Evolutionary conservation across 2,888 invertebrate species (phyloP).

Genomic region (Nemapogon koenigi): DNA sequence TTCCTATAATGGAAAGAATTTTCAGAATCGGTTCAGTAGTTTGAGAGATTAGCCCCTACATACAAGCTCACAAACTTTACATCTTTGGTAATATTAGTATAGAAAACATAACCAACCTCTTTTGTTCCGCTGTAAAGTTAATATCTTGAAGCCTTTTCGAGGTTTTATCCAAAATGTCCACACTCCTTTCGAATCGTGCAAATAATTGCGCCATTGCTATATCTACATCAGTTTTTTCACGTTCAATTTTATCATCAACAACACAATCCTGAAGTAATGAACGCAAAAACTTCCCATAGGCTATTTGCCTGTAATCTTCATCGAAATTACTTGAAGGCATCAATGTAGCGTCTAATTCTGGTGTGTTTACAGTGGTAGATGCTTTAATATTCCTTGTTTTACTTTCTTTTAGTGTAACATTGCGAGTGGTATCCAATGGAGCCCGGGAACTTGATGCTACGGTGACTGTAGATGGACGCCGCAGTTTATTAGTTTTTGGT

Average conservation of each 20-base stretch:
- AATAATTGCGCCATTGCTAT: conserved; percentile 47
- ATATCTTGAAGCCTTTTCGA: conserved; percentile 49
- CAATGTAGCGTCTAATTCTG: conserved; percentile 27
- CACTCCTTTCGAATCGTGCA: conserved; percentile 47
- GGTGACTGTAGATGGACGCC: conserved; percentile 27
- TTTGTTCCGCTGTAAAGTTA: conserved; percentile 49
- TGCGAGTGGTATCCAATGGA: background rate
- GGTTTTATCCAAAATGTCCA: conserved; percentile 48
- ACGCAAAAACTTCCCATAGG: conserved; percentile 40
- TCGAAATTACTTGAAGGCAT: conserved; percentile 28
- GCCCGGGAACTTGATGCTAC: conserved; percentile 23
- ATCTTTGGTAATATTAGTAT: too few relatives aligned
- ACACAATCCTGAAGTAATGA: conserved; percentile 43
- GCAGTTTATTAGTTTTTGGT: conserved; percentile 25
- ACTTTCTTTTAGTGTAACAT: conserved; percentile 16
- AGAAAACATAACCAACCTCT: conserved; percentile 30
- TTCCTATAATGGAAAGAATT: too few relatives aligned
- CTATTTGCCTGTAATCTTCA: conserved; percentile 31
- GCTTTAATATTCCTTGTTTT: conserved; percentile 19
- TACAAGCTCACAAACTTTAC: too few relatives aligned
- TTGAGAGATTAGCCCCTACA: too few relatives aligned
- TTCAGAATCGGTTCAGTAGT: too few relatives aligned
- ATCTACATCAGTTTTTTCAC: conserved; percentile 45
- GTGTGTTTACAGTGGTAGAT: conserved; percentile 18
- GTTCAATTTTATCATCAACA: conserved; percentile 41